These are phyloP conservation scores for Poecilia latipinna DNA, from an alignment of 2,113 vertebrate genomes.

Conservation along the genomic window DNA sequence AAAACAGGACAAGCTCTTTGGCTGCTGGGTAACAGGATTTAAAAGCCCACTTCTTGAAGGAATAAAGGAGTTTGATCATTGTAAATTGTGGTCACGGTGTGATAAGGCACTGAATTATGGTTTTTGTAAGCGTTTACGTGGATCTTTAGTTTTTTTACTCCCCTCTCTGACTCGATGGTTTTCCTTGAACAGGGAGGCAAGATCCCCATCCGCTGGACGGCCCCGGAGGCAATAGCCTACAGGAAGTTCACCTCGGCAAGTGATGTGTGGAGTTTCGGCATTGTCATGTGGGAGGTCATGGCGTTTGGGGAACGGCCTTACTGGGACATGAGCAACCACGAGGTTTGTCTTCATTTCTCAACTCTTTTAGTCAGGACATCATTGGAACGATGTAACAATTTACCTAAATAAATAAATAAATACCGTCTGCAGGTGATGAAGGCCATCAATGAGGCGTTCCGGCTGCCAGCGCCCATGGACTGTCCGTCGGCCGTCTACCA, in stretches of 20 bases:
- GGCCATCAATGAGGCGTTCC: conserved; percentile 94
- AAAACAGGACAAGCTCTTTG: too few relatives aligned
- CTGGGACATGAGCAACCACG: conserved; percentile 98
- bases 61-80: too few relatives aligned
- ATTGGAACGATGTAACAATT: neutral
- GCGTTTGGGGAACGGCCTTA: conserved; percentile 94
- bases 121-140: neutral
- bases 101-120: too few relatives aligned
- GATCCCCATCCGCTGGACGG: conserved; percentile 97
- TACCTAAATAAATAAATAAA: neutral
- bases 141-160: neutral
- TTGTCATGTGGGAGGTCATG: conserved; percentile 99
- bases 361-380: too few relatives aligned
- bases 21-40: too few relatives aligned
- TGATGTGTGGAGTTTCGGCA: conserved; percentile 97
- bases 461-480: conserved; percentile 93
- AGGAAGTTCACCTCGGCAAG: conserved; percentile 97
- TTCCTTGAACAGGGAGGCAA: conserved; percentile 87
- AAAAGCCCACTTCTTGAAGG: too few relatives aligned
- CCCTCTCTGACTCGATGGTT: conserved; percentile 18
- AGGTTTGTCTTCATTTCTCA: conserved; percentile 77
- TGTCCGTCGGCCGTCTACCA: conserved; percentile 96
- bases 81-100: too few relatives aligned
- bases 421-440: conserved; percentile 92
- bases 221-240: conserved; percentile 94